Conservation (phyloP, 1,140 invertebrate species). For the Leptopilina clavipes region DNA sequence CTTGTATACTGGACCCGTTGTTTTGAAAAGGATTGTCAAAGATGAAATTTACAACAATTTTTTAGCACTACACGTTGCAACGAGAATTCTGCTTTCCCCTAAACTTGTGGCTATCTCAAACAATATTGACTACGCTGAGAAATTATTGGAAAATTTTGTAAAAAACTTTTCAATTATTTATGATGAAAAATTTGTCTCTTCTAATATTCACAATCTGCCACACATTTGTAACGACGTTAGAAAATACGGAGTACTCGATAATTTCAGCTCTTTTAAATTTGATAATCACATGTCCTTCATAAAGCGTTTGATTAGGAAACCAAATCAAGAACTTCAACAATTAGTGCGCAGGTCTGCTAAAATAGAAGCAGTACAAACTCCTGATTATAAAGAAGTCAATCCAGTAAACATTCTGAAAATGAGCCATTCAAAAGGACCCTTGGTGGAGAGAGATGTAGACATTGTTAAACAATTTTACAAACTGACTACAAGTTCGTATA, state of each 20-base stretch:
- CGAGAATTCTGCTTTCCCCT: slow-evolving; percentile 30
- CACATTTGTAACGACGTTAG: slow-evolving; percentile 65
- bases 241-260: slow-evolving; percentile 57
- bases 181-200: slow-evolving; percentile 43
- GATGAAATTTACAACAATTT: slow-evolving; percentile 39
- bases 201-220: slow-evolving; percentile 47
- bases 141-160: slow-evolving; percentile 37
- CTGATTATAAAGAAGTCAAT: too few species aligned
- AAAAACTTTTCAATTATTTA: slow-evolving; percentile 41
- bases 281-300: slow-evolving; percentile 55
- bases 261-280: slow-evolving; percentile 49
- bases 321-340: slow-evolving; percentile 35
- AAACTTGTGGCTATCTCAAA: background rate
- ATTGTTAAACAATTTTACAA: too few species aligned
- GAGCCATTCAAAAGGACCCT: too few species aligned
- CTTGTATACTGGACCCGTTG: slow-evolving; percentile 43
- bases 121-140: slow-evolving; percentile 37
- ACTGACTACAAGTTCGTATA: too few species aligned
- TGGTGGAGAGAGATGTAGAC: too few species aligned
- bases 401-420: too few species aligned
- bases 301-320: slow-evolving; percentile 35
- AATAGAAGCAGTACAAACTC: background rate
- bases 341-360: slow-evolving; percentile 15
- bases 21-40: slow-evolving; percentile 19
- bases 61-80: slow-evolving; percentile 34